Conservation (phyloP, 2,888 invertebrate species). For the Seira ritae region DNA sequence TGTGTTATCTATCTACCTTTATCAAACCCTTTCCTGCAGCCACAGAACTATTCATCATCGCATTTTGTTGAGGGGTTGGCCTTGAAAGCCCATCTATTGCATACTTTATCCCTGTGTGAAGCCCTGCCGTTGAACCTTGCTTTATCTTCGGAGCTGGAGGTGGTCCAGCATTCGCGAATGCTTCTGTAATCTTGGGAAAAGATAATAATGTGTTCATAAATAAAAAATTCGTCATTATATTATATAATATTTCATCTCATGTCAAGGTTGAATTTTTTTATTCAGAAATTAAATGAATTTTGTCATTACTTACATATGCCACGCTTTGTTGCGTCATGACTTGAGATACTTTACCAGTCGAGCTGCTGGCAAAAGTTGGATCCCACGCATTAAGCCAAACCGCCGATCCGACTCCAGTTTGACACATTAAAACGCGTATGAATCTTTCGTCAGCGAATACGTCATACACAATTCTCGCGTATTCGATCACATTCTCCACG, state of each 20-base stretch:
- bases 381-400: conserved; percentile 92
- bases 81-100: conserved; percentile 92
- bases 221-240: too few species aligned
- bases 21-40: conserved; percentile 35
- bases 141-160: conserved; percentile 76
- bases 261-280: not conserved
- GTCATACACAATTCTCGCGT: conserved; percentile 97
- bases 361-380: conserved; percentile 75
- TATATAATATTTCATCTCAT: not conserved
- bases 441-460: conserved; percentile 94
- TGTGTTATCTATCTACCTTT: conserved; percentile 55
- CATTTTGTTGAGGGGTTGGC: conserved; percentile 81
- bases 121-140: conserved; percentile 80
- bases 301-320: conserved; percentile 84
- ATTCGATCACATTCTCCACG: conserved; percentile 96
- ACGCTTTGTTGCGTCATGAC: conserved; percentile 86
- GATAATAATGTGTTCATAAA: not conserved
- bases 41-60: not conserved
- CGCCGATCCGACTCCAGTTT: conserved; percentile 78
- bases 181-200: conserved; percentile 83
- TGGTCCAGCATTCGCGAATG: conserved; percentile 86
- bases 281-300: too few species aligned
- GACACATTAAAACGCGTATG: conserved; percentile 89
- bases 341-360: not conserved
- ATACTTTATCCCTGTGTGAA: conserved; percentile 89